Evolutionary conservation across 2,888 invertebrate species (phyloP).

Genomic region (Dioctria linearis): DNA sequence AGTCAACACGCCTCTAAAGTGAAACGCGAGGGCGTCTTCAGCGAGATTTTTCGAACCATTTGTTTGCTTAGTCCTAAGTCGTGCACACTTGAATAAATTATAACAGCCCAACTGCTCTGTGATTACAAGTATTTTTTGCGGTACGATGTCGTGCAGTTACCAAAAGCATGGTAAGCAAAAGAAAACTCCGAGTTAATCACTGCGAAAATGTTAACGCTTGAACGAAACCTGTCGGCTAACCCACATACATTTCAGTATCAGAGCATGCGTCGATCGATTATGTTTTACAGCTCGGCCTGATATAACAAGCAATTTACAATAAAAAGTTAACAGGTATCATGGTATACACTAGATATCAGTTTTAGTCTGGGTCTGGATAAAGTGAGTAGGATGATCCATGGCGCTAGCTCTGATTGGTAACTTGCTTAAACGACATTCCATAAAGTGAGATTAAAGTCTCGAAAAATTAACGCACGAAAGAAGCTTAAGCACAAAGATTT

Average conservation of each 20-base stretch:
- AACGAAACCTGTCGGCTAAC: conserved; percentile 55
- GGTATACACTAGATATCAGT: conserved; percentile 28
- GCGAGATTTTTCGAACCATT: conserved; percentile 34
- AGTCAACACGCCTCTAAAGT: conserved; percentile 31
- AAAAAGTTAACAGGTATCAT: conserved; percentile 11
- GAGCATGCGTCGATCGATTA: conserved; percentile 56
- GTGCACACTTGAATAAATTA: conserved; percentile 49
- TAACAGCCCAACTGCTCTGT: conserved; percentile 1
- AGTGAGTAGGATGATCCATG: conserved; percentile 58
- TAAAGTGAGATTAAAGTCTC: conserved; percentile 42
- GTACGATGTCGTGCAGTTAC: conserved; percentile 11
- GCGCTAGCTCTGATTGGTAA: conserved; percentile 57
- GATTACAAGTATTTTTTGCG: conserved; percentile 41
- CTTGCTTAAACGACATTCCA: conserved; percentile 55
- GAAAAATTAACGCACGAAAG: conserved; percentile 50
- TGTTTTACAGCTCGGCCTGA: conserved; percentile 44
- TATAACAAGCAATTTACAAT: background rate
- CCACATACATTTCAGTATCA: conserved; percentile 54
- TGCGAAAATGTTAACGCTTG: conserved; percentile 50
- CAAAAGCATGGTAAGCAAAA: conserved; percentile 29
- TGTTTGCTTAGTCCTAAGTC: conserved; percentile 42
- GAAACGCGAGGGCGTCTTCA: conserved; percentile 50
- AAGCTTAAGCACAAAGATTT: conserved; percentile 20
- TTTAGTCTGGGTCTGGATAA: conserved; percentile 32
- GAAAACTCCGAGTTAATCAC: conserved; percentile 14